Evolutionary conservation across 2,888 invertebrate species (phyloP).

Genomic region (Dicycla oo): DNA sequence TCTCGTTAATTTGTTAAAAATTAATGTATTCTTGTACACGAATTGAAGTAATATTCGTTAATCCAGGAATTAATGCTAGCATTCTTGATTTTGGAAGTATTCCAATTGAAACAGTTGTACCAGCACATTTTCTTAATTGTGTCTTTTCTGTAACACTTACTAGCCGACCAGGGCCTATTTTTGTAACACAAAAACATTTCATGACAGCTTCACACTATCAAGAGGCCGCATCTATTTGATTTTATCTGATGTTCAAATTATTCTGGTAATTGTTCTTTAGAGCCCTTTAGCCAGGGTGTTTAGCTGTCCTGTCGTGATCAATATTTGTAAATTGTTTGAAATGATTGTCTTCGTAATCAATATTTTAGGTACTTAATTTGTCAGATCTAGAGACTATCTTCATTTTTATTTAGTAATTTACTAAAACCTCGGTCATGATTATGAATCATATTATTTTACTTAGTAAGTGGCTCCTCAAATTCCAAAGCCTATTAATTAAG

Average conservation of each 20-base stretch:
- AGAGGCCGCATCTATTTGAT: slow-evolving; percentile 57
- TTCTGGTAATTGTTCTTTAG: slow-evolving; percentile 17
- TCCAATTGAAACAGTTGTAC: slow-evolving; percentile 86
- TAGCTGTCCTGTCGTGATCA: neutral
- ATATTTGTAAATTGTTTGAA: slow-evolving; percentile 34
- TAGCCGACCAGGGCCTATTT: slow-evolving; percentile 82
- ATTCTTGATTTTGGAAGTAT: slow-evolving; percentile 84
- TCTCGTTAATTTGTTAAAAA: slow-evolving; percentile 65
- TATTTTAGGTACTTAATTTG: neutral
- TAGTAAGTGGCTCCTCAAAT: neutral
- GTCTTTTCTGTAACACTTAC: slow-evolving; percentile 83
- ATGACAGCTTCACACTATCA: slow-evolving; percentile 70
- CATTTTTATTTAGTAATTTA: neutral
- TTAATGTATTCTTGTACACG: slow-evolving; percentile 67
- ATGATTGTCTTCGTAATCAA: slow-evolving; percentile 4
- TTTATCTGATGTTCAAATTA: slow-evolving; percentile 45
- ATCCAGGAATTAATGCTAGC: slow-evolving; percentile 85
- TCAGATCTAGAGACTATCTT: neutral
- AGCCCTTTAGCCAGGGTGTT: neutral
- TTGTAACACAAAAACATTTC: slow-evolving; percentile 74
- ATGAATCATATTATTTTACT: neutral
- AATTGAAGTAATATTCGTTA: slow-evolving; percentile 81
- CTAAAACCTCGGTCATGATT: neutral
- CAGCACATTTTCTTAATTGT: slow-evolving; percentile 84
- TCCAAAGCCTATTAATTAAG: neutral